phyloP scores from a whole-genome alignment of 2,797 vertebrate genomes.

The Neoniphon sammara region DNA sequence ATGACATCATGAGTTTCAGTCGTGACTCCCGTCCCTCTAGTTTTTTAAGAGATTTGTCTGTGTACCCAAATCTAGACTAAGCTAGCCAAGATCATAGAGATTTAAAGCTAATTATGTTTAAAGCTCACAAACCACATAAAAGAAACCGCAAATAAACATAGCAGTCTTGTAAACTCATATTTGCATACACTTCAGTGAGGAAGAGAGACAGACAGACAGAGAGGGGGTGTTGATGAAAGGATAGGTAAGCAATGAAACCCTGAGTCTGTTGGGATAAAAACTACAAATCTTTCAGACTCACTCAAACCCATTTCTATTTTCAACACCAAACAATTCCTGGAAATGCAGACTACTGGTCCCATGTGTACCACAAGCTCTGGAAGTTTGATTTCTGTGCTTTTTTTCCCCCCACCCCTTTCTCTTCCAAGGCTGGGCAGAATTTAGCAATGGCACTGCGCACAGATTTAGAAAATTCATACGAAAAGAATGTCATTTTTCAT shows the following conservation, averaged over 20 bases:
- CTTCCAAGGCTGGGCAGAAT: background rate
- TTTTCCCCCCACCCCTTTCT: conserved; percentile 31
- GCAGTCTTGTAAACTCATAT: conserved; percentile 24
- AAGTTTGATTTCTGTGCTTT: conserved; percentile 27
- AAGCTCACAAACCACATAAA: conserved; percentile 48
- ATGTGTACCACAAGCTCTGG: conserved; percentile 28
- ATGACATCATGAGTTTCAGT: conserved; percentile 3
- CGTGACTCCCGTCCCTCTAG: conserved; percentile 3
- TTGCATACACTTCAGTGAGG: conserved; percentile 37
- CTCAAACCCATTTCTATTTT: conserved; percentile 64
- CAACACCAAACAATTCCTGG: conserved; percentile 64
- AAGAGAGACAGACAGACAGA: background rate
- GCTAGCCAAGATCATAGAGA: conserved; percentile 31
- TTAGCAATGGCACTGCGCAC: conserved; percentile 23
- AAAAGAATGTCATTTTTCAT: conserved; percentile 56
- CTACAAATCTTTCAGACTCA: conserved; percentile 42
- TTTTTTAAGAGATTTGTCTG: conserved; percentile 29
- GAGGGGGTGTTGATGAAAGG: conserved; percentile 35
- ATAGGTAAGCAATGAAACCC: conserved; percentile 32
- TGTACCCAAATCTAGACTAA: conserved; percentile 33
- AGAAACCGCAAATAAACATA: conserved; percentile 51
- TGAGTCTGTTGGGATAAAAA: conserved; percentile 52
- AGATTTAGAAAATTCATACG: conserved; percentile 44
- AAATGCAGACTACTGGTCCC: conserved; percentile 46
- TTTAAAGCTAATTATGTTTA: conserved; percentile 52